Evolutionary conservation across 2,113 vertebrate genomes (phyloP), one percentile per base, ranked within the genome.

Genomic region (Myrmecophaga tridactyla): DNA sequence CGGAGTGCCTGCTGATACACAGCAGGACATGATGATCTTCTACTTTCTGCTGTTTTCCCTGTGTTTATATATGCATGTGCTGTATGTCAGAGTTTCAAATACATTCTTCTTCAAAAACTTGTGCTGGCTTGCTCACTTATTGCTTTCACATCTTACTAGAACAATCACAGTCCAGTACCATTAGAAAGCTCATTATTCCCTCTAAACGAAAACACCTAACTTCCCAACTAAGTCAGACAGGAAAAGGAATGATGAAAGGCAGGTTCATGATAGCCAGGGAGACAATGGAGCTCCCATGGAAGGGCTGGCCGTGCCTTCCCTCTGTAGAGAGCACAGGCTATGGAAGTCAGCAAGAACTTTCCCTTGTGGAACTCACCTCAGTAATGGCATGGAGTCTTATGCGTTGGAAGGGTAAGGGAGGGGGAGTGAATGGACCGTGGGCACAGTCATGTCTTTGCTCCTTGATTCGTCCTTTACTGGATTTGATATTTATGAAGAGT

Each of bases 211-310:
- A n/a, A 31, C 7, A 69, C 1, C 11, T 67, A 62, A 84, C n/a
- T 89, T 78, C 46, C 92, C 51, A 63, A 73, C 27, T 39, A 93
- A 92, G 31, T 72, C 60, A 95, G 46, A 90, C 46, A 84, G 65
- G 63, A 70, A 76, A 81, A 67, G 21, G 73, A 70, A 60, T 51
- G 27, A 27, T 23, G 25, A 39, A 60, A 4, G 39, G 23, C 17
- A 6, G 53, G 15, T 36, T 67, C 12, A 0, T 29, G 51, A 36
- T 17, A 80, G 17, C 6, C 86, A 65, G 18, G 31, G 39, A 67
- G 39, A 6, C 76, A 69, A 2, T 2, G 4, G 18, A 36, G 21
- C 29, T 6, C 17, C 1, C 0, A 14, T 1, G 0, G 62, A 95
- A 85, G 29, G 34, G 14, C 11, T 48, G 36, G 56, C 41, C 34